Conservation (phyloP, 2,113 vertebrate species). For the Sula dactylatra region DNA sequence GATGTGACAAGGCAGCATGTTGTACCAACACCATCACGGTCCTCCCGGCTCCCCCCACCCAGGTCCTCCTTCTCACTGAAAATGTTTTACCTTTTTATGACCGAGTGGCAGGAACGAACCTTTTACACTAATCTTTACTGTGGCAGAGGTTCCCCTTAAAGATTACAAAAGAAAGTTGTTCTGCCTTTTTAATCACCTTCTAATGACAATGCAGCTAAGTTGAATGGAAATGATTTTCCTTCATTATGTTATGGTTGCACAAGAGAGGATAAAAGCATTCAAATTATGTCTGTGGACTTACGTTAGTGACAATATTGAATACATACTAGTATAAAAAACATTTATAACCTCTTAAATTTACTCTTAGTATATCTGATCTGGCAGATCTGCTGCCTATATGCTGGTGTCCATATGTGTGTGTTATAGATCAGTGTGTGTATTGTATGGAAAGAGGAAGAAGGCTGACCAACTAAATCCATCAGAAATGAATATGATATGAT, state of each 20-base stretch:
- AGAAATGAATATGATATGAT: background rate
- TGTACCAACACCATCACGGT: background rate
- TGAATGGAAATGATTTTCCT: background rate
- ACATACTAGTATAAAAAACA: background rate
- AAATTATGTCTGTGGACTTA: background rate
- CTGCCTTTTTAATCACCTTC: background rate
- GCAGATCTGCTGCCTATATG: conserved; percentile 1
- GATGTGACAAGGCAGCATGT: background rate
- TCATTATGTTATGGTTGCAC: background rate
- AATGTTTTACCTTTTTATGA: background rate
- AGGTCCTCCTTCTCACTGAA: background rate
- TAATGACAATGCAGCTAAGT: background rate
- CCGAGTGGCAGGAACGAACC: background rate
- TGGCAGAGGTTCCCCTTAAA: background rate
- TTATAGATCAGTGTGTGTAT: background rate
- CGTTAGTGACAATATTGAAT: background rate
- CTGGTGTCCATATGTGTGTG: conserved; percentile 42
- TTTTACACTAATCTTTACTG: background rate
- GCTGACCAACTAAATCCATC: background rate
- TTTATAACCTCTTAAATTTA: conserved; percentile 42
- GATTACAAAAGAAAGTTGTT: background rate
- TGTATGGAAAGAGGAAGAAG: background rate
- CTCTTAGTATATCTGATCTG: conserved; percentile 18
- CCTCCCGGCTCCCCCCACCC: background rate
- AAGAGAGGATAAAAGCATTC: background rate